Evolutionary conservation across 2,797 vertebrate species (phyloP).

Genomic region (Acrocephalus scirpaceus): DNA sequence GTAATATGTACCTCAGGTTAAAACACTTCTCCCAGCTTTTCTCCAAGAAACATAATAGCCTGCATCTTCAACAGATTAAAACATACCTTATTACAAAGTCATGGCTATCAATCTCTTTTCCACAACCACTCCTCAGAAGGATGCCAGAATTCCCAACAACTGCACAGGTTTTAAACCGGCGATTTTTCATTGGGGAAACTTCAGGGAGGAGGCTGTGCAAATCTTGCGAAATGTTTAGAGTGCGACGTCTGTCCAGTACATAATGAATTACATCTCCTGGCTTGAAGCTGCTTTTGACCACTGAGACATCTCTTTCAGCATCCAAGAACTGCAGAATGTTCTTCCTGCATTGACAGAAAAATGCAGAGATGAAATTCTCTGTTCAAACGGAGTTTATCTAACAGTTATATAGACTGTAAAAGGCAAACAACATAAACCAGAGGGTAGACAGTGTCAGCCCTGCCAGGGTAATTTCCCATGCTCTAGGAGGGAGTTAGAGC

Average conservation of each 20-base stretch:
- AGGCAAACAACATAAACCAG: neutral
- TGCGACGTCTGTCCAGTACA: constrained; percentile 84
- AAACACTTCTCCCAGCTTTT: constrained; percentile 24
- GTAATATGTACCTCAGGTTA: neutral
- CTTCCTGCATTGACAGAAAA: constrained; percentile 77
- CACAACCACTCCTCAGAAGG: constrained; percentile 85
- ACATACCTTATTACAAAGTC: constrained; percentile 88
- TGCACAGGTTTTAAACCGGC: constrained; percentile 85
- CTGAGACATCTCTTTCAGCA: constrained; percentile 87
- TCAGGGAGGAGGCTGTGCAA: constrained; percentile 87
- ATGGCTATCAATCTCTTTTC: constrained; percentile 87
- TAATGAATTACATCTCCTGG: constrained; percentile 89
- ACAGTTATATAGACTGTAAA: neutral
- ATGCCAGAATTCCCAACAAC: constrained; percentile 91
- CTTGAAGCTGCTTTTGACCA: constrained; percentile 88
- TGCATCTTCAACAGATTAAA: neutral
- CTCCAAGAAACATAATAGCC: neutral
- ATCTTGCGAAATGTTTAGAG: constrained; percentile 84
- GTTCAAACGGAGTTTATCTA: neutral
- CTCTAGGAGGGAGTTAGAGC: neutral
- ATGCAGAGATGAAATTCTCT: neutral
- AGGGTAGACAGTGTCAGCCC: neutral
- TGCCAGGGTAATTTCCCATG: neutral
- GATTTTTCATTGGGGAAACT: constrained; percentile 88
- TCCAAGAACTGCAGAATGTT: constrained; percentile 88